Conservation (phyloP, 2,888 invertebrate species). For the Exocentrus adspersus region DNA sequence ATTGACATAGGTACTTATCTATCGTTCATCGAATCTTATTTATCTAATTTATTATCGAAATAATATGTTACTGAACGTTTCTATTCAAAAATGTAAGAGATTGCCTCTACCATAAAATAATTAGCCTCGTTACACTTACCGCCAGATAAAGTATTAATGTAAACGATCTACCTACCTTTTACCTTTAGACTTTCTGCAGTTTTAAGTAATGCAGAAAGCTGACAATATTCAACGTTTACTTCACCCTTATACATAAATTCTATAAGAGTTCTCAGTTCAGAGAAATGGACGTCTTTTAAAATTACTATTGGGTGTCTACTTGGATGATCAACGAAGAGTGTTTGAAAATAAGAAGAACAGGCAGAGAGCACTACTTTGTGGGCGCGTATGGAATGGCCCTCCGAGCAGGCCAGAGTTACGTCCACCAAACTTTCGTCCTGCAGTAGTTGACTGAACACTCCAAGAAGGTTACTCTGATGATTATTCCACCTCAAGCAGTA, state of each 20-base stretch:
- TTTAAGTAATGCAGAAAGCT: constrained; percentile 88
- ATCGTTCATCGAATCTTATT: too few relatives aligned
- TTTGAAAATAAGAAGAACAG: constrained; percentile 95
- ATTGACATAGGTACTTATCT: too few relatives aligned
- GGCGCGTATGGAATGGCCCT: constrained; percentile 94
- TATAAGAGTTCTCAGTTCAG: constrained; percentile 89
- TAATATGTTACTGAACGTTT: too few relatives aligned
- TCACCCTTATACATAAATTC: constrained; percentile 98
- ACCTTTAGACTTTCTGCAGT: constrained; percentile 94
- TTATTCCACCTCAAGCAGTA: constrained; percentile 99
- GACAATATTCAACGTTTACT: constrained; percentile 94
- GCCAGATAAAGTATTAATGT: background rate
- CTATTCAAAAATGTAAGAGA: too few relatives aligned
- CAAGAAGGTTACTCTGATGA: constrained; percentile 98
- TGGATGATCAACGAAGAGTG: constrained; percentile 92
- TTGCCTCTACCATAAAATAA: too few relatives aligned
- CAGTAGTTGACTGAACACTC: constrained; percentile 95
- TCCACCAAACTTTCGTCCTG: constrained; percentile 96
- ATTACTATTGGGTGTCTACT: constrained; percentile 91
- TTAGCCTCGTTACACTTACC: background rate
- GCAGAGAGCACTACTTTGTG: constrained; percentile 93
- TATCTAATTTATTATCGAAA: too few relatives aligned
- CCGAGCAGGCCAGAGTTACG: constrained; percentile 96
- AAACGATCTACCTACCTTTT: constrained; percentile 66
- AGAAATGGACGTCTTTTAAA: constrained; percentile 92